Evolutionary conservation across 1,140 invertebrate genomes (phyloP), one percentile per base, ranked within the genome.

Genomic region (Heliothis subflexa): DNA sequence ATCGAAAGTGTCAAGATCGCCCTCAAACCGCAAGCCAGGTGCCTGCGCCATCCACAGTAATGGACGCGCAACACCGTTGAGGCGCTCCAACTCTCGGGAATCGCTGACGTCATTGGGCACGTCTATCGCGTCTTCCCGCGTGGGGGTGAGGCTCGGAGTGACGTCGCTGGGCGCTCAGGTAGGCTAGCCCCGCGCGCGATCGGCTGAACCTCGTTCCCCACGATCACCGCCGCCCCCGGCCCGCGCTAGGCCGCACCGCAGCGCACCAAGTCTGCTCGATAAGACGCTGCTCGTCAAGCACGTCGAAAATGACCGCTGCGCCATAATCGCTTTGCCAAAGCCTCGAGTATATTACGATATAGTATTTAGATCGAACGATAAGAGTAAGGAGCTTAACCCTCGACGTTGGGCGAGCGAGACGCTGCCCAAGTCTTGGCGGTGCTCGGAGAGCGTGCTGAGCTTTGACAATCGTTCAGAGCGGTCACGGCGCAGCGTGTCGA

Each of bases 1-100:
- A 25, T 96, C 97, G 85, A 99, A 99, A 95, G 97, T 99, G 59
- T 97, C 96, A 83, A 96, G 97, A 64, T 98, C 97, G 61, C 98
- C 97, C 47, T 97, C 96, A n/a, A 97, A 96, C 90, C 95, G 96
- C 85, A 96, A 96, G 90, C 95, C 96, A 72, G 95, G 95, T 83
- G 94, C 96, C 76, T 96, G 96, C 89, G 94, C 95, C 74, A 93
- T 96, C 62, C 96, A 97, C 85, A 96, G 95, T 85, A 95, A 96
- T 68, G 95, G 95, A 5, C 95, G 95, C 21, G 94, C 96, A n/a
- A 95, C 95, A 47, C 91, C 97, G 16, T 87, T 97, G 70, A 95
- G 96, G 64, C 97, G 97, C 84, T 96, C 96, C 72, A 97, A 98
- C 79, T 99, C 98, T 0, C 96, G 97, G 78, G 98, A 98, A 87